These are phyloP conservation scores for Actinia equina DNA, from an alignment of 64 coral and sea anemone genomes.

Conservation along the genomic window DNA sequence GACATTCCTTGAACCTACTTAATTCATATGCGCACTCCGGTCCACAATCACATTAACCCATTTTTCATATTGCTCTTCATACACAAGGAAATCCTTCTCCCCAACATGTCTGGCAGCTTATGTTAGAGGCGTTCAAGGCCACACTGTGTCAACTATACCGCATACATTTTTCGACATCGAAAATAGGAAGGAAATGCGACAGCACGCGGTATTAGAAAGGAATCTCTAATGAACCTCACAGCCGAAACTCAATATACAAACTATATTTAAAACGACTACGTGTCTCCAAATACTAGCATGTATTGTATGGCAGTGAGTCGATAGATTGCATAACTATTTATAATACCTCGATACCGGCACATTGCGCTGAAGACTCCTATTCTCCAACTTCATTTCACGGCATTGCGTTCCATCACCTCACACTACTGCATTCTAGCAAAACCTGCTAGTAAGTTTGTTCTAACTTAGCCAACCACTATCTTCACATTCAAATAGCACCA, in stretches of 20 bases:
- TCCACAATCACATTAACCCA: neutral
- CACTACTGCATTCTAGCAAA: too few species aligned
- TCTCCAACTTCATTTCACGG: too few species aligned
- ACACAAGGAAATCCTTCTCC: neutral
- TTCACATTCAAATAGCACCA: too few species aligned
- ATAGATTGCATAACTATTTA: too few species aligned
- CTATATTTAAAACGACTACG: too few species aligned
- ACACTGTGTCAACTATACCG: constrained; percentile 5
- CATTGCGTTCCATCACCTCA: too few species aligned
- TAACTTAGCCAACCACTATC: too few species aligned
- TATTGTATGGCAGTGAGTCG: neutral
- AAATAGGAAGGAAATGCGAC: neutral
- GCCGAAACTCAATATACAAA: neutral
- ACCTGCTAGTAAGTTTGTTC: too few species aligned
- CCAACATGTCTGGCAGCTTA: neutral
- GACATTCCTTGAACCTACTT: neutral
- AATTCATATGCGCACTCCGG: neutral
- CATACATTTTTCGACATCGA: neutral
- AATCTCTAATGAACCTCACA: neutral
- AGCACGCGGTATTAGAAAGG: neutral
- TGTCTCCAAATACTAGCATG: too few species aligned
- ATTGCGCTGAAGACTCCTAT: too few species aligned
- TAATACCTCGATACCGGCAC: too few species aligned
- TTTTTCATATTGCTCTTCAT: neutral
- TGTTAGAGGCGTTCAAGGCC: neutral